A percentile compares a stretch with the other conserved stretches of the same genome.
phyloP scores from a whole-genome alignment of 2,888 invertebrate species.

The Perizoma affinitatum region DNA sequence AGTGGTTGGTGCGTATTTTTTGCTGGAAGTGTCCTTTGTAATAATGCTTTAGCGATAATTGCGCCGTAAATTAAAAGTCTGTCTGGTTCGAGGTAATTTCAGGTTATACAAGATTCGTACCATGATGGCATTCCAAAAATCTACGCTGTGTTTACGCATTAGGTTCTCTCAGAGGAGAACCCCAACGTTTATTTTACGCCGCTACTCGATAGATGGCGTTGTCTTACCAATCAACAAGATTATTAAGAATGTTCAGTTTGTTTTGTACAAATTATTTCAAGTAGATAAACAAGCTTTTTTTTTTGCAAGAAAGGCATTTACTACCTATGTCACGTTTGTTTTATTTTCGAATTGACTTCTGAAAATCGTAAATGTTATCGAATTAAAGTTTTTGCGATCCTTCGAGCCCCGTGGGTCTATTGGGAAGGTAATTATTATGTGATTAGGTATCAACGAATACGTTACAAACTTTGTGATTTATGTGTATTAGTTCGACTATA shows the following conservation, averaged over 20 bases:
- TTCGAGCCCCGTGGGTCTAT: conserved; percentile 58
- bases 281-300: no score
- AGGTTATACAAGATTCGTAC: conserved; percentile 52
- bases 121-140: conserved; percentile 36
- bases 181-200: conserved; percentile 30
- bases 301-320: no score
- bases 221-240: background rate
- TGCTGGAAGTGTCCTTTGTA: conserved; percentile 70
- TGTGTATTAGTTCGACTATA: conserved; percentile 59
- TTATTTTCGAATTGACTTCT: no score
- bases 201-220: conserved; percentile 56
- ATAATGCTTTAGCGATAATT: conserved; percentile 76
- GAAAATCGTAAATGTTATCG: no score
- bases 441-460: conserved; percentile 71
- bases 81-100: conserved; percentile 66
- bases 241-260: no score
- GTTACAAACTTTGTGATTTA: conserved; percentile 77
- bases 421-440: conserved; percentile 72
- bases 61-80: conserved; percentile 69
- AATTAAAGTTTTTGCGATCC: conserved; percentile 47
- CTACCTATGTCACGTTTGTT: no score
- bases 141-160: conserved; percentile 30
- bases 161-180: conserved; percentile 11
- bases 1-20: conserved; percentile 70
- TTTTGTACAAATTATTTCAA: no score